Conservation (phyloP, 2,113 vertebrate species). For the Calyptomena viridis region DNA sequence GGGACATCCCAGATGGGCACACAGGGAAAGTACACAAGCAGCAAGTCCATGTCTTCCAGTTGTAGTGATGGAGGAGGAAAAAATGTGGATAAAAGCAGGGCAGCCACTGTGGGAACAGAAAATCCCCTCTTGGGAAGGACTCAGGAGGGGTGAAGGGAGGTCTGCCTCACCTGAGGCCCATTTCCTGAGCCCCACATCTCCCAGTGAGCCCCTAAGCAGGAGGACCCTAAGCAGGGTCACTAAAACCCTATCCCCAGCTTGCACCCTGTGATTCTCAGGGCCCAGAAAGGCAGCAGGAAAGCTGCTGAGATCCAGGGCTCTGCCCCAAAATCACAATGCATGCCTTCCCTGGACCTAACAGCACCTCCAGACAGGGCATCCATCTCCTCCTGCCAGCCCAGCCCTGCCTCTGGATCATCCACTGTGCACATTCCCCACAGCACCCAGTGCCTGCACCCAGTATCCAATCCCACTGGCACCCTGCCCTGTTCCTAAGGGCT, state of each 20-base stretch:
- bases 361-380: not conserved
- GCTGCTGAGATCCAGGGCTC: not conserved
- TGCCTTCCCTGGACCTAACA: not conserved
- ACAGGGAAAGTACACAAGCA: not conserved
- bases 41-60: not conserved
- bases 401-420: not conserved
- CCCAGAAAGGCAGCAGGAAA: not conserved
- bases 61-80: not conserved
- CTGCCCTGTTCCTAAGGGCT: not conserved
- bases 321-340: not conserved
- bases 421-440: rapidly evolving
- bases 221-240: not conserved
- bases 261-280: not conserved
- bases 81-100: not conserved
- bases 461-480: not conserved
- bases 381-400: not conserved
- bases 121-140: not conserved
- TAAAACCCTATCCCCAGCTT: not conserved
- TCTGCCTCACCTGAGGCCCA: rapidly evolving
- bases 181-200: not conserved
- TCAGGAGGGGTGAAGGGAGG: not conserved
- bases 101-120: not conserved
- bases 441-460: not conserved
- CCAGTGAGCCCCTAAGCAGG: not conserved
- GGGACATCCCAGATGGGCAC: not conserved